Conservation (phyloP, 2,888 invertebrate genomes). For the Hydrotaea diabolus region DNA sequence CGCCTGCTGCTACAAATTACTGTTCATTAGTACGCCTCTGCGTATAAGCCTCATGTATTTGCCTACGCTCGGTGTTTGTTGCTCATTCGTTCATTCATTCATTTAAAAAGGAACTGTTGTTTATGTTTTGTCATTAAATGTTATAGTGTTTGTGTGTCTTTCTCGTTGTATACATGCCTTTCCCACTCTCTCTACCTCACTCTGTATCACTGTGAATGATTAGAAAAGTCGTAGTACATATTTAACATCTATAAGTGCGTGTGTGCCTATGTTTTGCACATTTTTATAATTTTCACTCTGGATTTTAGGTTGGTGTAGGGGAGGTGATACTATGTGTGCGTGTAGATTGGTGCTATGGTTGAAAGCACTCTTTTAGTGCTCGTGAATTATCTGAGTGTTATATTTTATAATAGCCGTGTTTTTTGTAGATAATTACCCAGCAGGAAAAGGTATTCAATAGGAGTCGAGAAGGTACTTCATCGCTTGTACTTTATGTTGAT, state of each 20-base stretch:
- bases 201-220: no score
- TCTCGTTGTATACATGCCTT: no score
- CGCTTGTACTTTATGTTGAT: no score
- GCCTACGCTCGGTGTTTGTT: neutral
- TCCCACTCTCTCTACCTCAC: no score
- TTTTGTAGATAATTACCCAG: slow-evolving; percentile 9
- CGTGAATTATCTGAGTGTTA: slow-evolving; percentile 13
- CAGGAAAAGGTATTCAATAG: neutral
- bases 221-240: no score
- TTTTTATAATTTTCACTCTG: no score
- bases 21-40: slow-evolving; percentile 8
- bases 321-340: no score
- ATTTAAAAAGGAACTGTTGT: slow-evolving; percentile 7
- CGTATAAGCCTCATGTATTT: neutral
- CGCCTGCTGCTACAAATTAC: neutral
- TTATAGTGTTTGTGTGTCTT: neutral
- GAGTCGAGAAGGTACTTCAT: no score
- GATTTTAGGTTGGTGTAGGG: no score
- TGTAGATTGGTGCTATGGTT: neutral
- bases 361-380: neutral
- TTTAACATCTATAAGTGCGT: no score
- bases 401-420: no score
- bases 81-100: neutral
- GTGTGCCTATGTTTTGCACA: no score
- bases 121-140: slow-evolving; percentile 18